Percentiles rank a stretch among this genome's conserved stretches.
Evolutionary conservation across 2,888 invertebrate species (phyloP).

Genomic region (Himalopsyche anomala): DNA sequence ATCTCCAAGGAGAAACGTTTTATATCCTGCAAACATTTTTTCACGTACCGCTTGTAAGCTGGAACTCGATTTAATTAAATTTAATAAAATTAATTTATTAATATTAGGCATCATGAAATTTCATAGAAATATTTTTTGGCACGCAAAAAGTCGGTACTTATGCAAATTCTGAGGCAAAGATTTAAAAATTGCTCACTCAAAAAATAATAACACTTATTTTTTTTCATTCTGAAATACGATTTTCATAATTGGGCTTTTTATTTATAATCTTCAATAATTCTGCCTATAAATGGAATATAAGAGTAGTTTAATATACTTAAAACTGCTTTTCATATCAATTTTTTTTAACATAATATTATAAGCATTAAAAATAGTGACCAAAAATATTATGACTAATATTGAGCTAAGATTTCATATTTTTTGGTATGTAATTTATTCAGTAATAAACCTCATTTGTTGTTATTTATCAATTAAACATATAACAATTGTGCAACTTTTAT

Average conservation of each 20-base stretch:
- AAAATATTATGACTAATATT: no score
- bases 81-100: constrained; percentile 8
- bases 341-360: no score
- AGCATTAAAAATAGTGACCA: no score
- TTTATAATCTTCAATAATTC: no score
- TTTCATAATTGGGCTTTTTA: background rate
- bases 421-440: no score
- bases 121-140: constrained; percentile 7
- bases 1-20: constrained; percentile 34
- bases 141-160: background rate
- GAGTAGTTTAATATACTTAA: no score
- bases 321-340: no score
- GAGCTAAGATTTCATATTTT: no score
- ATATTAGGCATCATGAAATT: constrained; percentile 20
- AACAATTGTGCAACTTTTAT: no score
- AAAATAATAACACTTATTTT: background rate
- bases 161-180: background rate
- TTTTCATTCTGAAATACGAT: background rate
- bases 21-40: constrained; percentile 30
- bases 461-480: no score
- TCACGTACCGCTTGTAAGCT: constrained; percentile 29
- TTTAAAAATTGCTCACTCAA: background rate
- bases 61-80: constrained; percentile 30
- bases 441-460: no score
- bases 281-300: no score